Base-by-base conservation (phyloP, 2,113 vertebrate species). In the Sapajus apella region DNA sequence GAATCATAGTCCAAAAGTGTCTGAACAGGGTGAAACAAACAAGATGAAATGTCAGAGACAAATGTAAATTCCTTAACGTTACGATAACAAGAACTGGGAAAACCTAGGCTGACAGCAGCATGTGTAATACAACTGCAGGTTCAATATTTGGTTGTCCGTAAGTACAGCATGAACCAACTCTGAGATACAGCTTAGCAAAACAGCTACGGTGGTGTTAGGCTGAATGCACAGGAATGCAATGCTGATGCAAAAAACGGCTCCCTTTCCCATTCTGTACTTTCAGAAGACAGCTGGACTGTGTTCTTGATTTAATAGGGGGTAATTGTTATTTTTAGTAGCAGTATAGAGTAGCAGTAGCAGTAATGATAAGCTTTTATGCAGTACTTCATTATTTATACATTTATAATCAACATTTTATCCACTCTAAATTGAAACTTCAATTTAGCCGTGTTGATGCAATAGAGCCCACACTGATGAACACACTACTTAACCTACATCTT, bases 1-100 rank as follows among this genome's bases (percentile, higher is more conserved):
- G 93, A 97, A 94, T 95, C 95, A 96, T 70, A 90, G 97, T 64
- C 70, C 56, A 45, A 43, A 97, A 95, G 32, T 56, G 12, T 95
- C 47, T 50, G 70, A 70, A 90, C 55, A 84, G 14, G 45, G 52
- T 84, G 37, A 94, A 45, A 56, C 40, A 58, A 87, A 72, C 45
- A 89, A 91, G 75, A 91, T 43, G 43, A 97, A 92, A 94, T 87
- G 43, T 84, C 93, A 97, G 91, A 92, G 92, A 91, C 52, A 87
- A 75, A 81, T 37, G 79, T 83, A 64, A 96, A 58, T 87, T 80
- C 80, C 56, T 93, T 73, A 80, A 58, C 35, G 56, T 64, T 77
- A 92, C 64, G 79, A 32, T 85, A 81, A 91, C 64, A 72, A 55
- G 83, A 95, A 58, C 37, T 83, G 52, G 79, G 45, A 52, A 93